phyloP scores from a whole-genome alignment of 1,140 invertebrate genomes.

The Cherax destructor region DNA sequence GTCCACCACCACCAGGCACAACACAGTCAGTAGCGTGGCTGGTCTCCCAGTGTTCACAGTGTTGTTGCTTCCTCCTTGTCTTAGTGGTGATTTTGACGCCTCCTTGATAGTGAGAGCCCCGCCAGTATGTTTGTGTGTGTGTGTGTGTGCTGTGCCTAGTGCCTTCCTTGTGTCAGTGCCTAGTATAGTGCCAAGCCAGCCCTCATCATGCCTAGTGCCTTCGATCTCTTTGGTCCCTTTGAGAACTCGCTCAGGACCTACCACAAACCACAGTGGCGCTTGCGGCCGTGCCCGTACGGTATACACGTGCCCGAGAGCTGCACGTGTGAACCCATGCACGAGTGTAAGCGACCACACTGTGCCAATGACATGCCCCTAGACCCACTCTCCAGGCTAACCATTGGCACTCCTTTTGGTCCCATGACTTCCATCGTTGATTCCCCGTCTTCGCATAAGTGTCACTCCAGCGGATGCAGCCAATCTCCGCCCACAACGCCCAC shows the following conservation, averaged over 20 bases:
- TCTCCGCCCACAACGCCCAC: conserved; percentile 44
- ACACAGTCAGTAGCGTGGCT: conserved; percentile 37
- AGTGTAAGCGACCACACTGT: conserved; percentile 69
- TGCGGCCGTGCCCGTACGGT: conserved; percentile 66
- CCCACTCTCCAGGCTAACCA: conserved; percentile 59
- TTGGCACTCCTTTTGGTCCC: conserved; percentile 68
- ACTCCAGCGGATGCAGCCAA: conserved; percentile 53
- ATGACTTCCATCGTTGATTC: conserved; percentile 49
- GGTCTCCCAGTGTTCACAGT: conserved; percentile 38
- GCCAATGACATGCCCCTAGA: conserved; percentile 71
- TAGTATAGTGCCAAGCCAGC: conserved; percentile 42
- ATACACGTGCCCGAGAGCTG: conserved; percentile 60
- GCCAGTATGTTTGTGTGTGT: not conserved
- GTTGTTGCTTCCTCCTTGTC: not conserved
- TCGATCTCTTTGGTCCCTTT: conserved; percentile 74
- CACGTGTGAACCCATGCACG: conserved; percentile 65
- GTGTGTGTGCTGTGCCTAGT: not conserved
- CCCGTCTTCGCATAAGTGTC: conserved; percentile 44
- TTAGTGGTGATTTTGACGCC: conserved; percentile 52
- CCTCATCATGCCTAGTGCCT: conserved; percentile 81
- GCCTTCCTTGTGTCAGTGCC: not conserved
- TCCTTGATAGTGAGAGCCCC: conserved; percentile 23
- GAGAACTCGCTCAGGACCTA: conserved; percentile 79
- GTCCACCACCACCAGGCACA: not conserved
- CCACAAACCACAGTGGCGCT: conserved; percentile 55